Evolutionary conservation across 1,140 invertebrate genomes (phyloP), one percentile per base, ranked within the genome.

Genomic region (Batillaria attramentaria): DNA sequence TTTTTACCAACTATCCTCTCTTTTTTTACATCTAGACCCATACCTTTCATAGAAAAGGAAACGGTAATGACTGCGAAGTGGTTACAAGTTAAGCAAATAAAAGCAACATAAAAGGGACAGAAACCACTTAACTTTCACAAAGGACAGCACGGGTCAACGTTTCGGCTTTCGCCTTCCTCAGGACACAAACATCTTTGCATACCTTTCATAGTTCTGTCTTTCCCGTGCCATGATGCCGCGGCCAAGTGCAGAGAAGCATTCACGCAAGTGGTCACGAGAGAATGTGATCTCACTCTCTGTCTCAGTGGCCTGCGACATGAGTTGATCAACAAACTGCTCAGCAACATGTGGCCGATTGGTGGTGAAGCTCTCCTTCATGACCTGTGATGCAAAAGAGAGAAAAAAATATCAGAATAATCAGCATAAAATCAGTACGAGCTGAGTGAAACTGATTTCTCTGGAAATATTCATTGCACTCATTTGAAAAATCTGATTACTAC

Each of bases 351-450:
- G 90, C 54, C 88, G 84, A 31, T 83, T 84, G 35, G 90, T 85
- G 0, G 90, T 90, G 72, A 90, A 90, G 72, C 87, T 89, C 80
- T 91, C 90, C 78, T 89, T 90, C 89, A 91, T 90, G 3, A 87
- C 87, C 90, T 91, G 68, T n/a, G n/a, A n/a, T n/a, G n/a, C n/a
- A n/a, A n/a, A n/a, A n/a, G n/a, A n/a, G n/a, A n/a, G n/a, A n/a
- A n/a, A n/a, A n/a, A n/a, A n/a, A n/a, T n/a, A n/a, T n/a, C n/a
- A n/a, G n/a, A n/a, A n/a, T n/a, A n/a, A n/a, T n/a, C n/a, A n/a
- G n/a, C n/a, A n/a, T n/a, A n/a, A n/a, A n/a, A n/a, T n/a, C n/a
- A n/a, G n/a, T n/a, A n/a, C n/a, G n/a, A n/a, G n/a, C n/a, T n/a
- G n/a, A n/a, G n/a, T n/a, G n/a, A n/a, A n/a, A n/a, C n/a, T n/a